Conservation (phyloP, 1,140 invertebrate genomes). For the Listronotus oregonensis region DNA sequence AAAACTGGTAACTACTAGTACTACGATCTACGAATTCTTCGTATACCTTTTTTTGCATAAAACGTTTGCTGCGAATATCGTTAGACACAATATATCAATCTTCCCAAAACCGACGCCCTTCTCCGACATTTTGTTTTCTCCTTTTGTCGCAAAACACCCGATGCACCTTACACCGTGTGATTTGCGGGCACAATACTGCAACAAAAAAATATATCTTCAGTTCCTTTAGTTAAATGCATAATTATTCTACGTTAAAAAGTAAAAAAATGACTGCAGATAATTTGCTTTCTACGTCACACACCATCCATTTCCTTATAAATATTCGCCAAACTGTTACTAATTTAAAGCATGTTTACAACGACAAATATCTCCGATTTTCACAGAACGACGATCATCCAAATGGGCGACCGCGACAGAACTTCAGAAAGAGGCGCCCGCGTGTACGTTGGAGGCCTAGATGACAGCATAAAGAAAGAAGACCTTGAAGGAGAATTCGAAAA, state of each 20-base stretch:
- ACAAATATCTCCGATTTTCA: constrained; percentile 53
- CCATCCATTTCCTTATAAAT: constrained; percentile 42
- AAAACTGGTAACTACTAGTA: constrained; percentile 56
- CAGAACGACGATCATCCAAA: constrained; percentile 45
- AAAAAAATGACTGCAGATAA: constrained; percentile 32
- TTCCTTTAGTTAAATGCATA: constrained; percentile 39
- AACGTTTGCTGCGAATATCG: constrained; percentile 54
- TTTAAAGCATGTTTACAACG: constrained; percentile 41
- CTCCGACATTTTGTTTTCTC: constrained; percentile 50
- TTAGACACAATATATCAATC: constrained; percentile 36
- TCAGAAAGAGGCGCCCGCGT: constrained; percentile 70
- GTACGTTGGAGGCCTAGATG: constrained; percentile 82
- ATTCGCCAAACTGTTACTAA: constrained; percentile 53
- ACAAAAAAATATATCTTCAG: constrained; percentile 32
- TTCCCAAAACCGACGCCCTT: constrained; percentile 44
- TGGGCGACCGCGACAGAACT: constrained; percentile 55
- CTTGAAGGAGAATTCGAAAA: constrained; percentile 87
- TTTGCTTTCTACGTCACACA: constrained; percentile 37
- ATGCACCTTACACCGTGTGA: constrained; percentile 31
- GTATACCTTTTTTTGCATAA: constrained; percentile 47
- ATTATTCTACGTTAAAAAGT: constrained; percentile 28
- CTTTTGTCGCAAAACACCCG: constrained; percentile 26
- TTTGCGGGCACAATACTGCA: constrained; percentile 36
- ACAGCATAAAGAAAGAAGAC: constrained; percentile 86
- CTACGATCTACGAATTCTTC: constrained; percentile 52